Evolutionary conservation across 2,113 vertebrate genomes (phyloP), one percentile per base, ranked within the genome.

Genomic region (Protobothrops flavoviridis): DNA sequence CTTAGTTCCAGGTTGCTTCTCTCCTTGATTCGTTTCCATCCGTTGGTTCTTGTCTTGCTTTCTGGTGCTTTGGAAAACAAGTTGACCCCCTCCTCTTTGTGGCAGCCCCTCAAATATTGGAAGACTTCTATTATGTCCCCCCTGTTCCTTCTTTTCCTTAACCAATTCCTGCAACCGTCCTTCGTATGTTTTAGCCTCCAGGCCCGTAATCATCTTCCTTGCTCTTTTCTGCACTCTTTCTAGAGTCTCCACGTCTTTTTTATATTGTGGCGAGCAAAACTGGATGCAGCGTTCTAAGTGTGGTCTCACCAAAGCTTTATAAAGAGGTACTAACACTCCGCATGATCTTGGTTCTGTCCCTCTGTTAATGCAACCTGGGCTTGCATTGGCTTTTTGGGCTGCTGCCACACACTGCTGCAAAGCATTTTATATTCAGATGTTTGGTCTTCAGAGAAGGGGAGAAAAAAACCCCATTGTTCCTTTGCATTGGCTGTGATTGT

Each of bases 121-220:
- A 61, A 61, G 0, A 61, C 24, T 61, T 24, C 59, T 29, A 4
- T 61, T 11, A 5, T n/a, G 26, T n/a, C 61, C 10, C 4, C 61
- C 61, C 59, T 12, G 0, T 10, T 29, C 59, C 24, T 61, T 61
- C 59, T 61, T 12, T 29, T 29, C 59, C 11, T 4, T 64, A n/a
- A 1, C 26, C 26, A 64, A 5, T 64, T 13, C 26, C 26, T 64
- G 61, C 61, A 12, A 64, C 3, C 26, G 26, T n/a, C 13, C 61
- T n/a, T 69, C 0, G 1, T 69, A 69, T 5, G 29, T 69, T 69
- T 69, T 69, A n/a, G 12, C 29, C 29, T n/a, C 12, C 61, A n/a
- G 11, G 4, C 12, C 12, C 4, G 0, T 5, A 13, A n/a, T n/a
- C 61, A n/a, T 5, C 11, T 13, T n/a, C 1, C 12, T n/a, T 69